phyloP scores from a whole-genome alignment of 1,140 invertebrate species.

The Tetragonula clypearis region DNA sequence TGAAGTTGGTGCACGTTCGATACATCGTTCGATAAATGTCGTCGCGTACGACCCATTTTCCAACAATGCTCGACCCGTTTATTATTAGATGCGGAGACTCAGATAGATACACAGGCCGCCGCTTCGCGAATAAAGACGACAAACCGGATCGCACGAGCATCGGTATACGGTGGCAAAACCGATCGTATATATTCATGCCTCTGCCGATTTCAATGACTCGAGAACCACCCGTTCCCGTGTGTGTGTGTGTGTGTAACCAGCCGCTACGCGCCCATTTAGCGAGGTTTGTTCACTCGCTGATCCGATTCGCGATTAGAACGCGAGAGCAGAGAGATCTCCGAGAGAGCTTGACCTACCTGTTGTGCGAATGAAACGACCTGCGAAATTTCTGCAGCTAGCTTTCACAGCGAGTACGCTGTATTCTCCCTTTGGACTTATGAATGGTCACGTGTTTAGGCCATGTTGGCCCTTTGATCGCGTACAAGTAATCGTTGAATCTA shows the following conservation, averaged over 20 bases:
- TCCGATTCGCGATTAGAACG: constrained; percentile 15
- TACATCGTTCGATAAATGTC: constrained; percentile 49
- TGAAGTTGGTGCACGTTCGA: constrained; percentile 1
- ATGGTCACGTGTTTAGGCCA: too few species aligned
- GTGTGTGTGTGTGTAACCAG: background rate
- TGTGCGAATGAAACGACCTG: too few species aligned
- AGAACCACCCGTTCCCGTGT: background rate
- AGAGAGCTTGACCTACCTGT: background rate
- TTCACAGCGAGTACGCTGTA: too few species aligned
- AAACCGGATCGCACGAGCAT: background rate
- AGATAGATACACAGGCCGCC: constrained; percentile 24
- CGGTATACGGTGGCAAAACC: background rate
- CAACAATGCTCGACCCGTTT: constrained; percentile 72
- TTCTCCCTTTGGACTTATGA: too few species aligned
- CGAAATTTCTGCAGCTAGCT: too few species aligned
- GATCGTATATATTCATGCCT: constrained; percentile 10
- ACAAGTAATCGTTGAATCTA: too few species aligned
- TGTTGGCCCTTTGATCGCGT: too few species aligned
- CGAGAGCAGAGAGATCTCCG: background rate
- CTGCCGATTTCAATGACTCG: constrained; percentile 39
- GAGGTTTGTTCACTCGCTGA: background rate
- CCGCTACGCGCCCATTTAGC: background rate
- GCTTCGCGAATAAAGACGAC: constrained; percentile 47
- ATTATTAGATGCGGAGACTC: constrained; percentile 67
- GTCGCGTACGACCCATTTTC: constrained; percentile 72